Base-by-base conservation (phyloP, 2,113 vertebrate genomes). In the Tachysurus vachellii region DNA sequence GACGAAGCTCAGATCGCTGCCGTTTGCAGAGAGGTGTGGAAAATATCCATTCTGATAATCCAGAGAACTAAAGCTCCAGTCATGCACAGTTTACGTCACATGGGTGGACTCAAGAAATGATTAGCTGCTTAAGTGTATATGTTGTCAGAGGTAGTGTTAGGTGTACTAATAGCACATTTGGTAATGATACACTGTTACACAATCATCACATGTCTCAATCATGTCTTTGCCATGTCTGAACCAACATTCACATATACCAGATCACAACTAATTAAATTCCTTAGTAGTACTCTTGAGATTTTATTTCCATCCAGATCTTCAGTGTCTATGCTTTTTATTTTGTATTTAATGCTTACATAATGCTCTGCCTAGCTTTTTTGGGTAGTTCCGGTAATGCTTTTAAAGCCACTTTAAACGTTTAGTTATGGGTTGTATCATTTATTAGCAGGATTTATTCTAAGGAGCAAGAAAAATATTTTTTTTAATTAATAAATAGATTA, bases 1-100 rank as follows among this genome's bases (percentile, higher is more conserved):
- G 98, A 99, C 54, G 98, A 99, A 91, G 97, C 98, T 17, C 98
- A 99, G 93, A 99, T 99, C 28, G 98, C 98, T 84, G 98, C 98
- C 80, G 98, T 99, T 19, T 99, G 98, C 93, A 94, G 98, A 94
- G 98, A 99, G 96, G 98, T 99, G 82, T 59, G 68, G 0, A 82
- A 14, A 21, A 26, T 36, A 26, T 13, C 0, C 50, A 36, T 0
- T 0, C n/a, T 42, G 23, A 3, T 54, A 14, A 76, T 2, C n/a
- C 10, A 19, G 3, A 4, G n/a, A 36, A 31, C 13, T 12, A 14
- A 26, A 10, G 1, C 11, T 47, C 50, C 42, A 44, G 11, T 64
- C 59, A 28, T n/a, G 5, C 13, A 21, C 17, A 13, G 70, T 71
- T 71, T 71, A 71, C 42, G 4, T 42, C 13, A 75, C n/a, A n/a